Conservation (phyloP, 2,888 invertebrate genomes). For the Pocota personata region DNA sequence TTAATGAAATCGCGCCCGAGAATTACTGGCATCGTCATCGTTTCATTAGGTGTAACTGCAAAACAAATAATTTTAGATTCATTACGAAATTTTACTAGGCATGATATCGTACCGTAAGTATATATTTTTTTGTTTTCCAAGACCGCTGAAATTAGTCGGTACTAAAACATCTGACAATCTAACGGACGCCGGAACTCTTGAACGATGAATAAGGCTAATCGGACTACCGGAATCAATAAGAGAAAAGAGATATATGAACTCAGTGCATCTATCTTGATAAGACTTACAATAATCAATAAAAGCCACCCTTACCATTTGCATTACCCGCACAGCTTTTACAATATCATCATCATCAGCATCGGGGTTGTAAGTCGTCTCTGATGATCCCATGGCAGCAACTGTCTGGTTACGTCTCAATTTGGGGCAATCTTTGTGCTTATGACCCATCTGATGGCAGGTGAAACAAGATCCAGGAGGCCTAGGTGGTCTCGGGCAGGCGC, state of each 20-base stretch:
- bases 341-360: too few relatives aligned
- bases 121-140: conserved; percentile 18
- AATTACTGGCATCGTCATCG: conserved; percentile 26
- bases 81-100: conserved; percentile 21
- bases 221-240: conserved; percentile 44
- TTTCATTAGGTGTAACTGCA: conserved; percentile 20
- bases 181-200: conserved; percentile 16
- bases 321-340: too few relatives aligned
- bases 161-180: neutral
- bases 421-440: too few relatives aligned
- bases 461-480: too few relatives aligned
- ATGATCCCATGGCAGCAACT: too few relatives aligned
- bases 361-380: too few relatives aligned
- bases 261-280: conserved; percentile 9
- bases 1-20: conserved; percentile 26
- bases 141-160: conserved; percentile 25
- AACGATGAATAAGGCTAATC: conserved; percentile 35
- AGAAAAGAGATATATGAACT: conserved; percentile 20
- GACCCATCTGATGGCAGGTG: too few relatives aligned
- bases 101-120: conserved; percentile 11
- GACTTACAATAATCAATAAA: neutral
- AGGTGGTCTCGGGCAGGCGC: too few relatives aligned
- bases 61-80: conserved; percentile 19
- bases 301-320: neutral
- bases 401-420: too few relatives aligned